These are phyloP conservation scores for Ameiurus melas DNA, from an alignment of 2,113 vertebrate species.

Conservation along the genomic window DNA sequence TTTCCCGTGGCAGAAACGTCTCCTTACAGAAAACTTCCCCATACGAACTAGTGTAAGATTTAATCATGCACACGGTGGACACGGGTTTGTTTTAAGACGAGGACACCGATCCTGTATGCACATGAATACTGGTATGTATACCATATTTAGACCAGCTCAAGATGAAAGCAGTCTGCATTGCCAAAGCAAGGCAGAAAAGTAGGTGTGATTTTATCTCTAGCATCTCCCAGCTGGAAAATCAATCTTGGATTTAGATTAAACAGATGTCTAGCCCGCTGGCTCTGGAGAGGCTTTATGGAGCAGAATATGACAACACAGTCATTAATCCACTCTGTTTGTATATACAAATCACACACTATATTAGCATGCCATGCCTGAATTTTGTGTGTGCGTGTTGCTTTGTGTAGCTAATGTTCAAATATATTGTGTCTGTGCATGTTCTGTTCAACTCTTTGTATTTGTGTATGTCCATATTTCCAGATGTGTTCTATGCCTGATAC, in stretches of 20 bases:
- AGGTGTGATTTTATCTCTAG: constrained; percentile 43
- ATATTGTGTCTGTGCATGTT: background rate
- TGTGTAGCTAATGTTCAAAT: background rate
- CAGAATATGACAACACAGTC: constrained; percentile 57
- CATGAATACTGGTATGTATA: background rate
- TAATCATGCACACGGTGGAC: background rate
- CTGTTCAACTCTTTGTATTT: background rate
- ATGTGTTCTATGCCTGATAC: background rate
- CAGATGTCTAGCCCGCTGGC: constrained; percentile 51
- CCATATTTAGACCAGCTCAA: constrained; percentile 37
- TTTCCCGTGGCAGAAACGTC: background rate
- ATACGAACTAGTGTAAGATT: background rate
- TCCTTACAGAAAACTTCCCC: background rate
- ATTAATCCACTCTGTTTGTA: constrained; percentile 67
- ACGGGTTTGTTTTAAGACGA: constrained; percentile 15
- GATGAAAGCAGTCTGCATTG: constrained; percentile 31
- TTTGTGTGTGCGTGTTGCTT: constrained; percentile 20
- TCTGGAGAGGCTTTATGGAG: constrained; percentile 54
- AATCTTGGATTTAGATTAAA: constrained; percentile 58
- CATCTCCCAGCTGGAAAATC: constrained; percentile 22
- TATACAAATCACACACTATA: constrained; percentile 58
- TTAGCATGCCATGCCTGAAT: constrained; percentile 57
- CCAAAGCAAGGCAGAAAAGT: constrained; percentile 24
- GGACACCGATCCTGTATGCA: background rate
- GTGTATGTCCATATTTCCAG: background rate